These are phyloP conservation scores for Lithophane leautieri DNA, from an alignment of 2,888 invertebrate genomes.

Conservation along the genomic window DNA sequence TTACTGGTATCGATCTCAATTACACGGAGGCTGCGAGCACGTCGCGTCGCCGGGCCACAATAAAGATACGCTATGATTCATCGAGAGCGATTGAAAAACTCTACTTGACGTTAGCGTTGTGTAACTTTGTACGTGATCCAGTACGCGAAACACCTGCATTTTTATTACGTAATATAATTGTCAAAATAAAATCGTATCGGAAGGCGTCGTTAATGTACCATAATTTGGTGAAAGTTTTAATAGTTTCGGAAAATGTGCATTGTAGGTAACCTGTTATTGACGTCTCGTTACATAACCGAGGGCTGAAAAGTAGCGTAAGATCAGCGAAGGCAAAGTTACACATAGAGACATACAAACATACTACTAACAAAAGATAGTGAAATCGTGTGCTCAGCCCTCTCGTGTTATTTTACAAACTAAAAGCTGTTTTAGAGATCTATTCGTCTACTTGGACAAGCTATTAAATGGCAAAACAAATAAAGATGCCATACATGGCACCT, in stretches of 20 bases:
- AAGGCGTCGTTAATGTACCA: slow-evolving; percentile 76
- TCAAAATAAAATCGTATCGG: slow-evolving; percentile 84
- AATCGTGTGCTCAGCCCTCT: slow-evolving; percentile 35
- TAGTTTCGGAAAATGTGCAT: slow-evolving; percentile 65
- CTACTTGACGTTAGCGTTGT: slow-evolving; percentile 85
- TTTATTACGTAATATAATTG: slow-evolving; percentile 87
- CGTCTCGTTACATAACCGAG: slow-evolving; percentile 46
- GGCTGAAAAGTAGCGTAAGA: slow-evolving; percentile 33
- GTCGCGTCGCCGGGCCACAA: slow-evolving; percentile 67
- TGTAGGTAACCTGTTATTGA: slow-evolving; percentile 55
- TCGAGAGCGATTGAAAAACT: slow-evolving; percentile 81
- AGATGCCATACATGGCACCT: neutral
- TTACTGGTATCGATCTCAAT: slow-evolving; percentile 80
- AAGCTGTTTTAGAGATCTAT: slow-evolving; percentile 42
- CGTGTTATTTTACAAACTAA: slow-evolving; percentile 39
- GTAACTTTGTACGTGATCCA: slow-evolving; percentile 88
- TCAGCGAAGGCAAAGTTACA: neutral
- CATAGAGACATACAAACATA: slow-evolving; percentile 3
- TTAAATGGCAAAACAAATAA: slow-evolving; percentile 31
- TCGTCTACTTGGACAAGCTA: slow-evolving; percentile 20
- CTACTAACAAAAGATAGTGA: slow-evolving; percentile 35
- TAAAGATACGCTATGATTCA: slow-evolving; percentile 80
- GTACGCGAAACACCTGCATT: slow-evolving; percentile 79
- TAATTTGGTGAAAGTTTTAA: slow-evolving; percentile 85
- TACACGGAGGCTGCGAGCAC: slow-evolving; percentile 76